Evolutionary conservation across 64 coral and sea anemone species (phyloP), one percentile per base, ranked within the genome.

Genomic region (Stichodactyla mertensii): DNA sequence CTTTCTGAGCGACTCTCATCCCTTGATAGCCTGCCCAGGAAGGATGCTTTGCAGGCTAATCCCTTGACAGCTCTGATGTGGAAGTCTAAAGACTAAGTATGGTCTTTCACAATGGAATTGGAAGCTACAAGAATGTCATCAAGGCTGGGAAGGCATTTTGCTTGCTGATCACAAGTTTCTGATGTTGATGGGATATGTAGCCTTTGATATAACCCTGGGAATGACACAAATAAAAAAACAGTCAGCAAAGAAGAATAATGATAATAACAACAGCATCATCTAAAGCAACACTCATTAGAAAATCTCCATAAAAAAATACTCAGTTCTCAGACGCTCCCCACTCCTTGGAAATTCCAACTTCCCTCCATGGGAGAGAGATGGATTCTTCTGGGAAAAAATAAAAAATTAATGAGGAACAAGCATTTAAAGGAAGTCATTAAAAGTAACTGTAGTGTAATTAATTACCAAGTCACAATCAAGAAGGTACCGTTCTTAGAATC

Each of bases 121-220:
- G 23, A 11, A 11, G 60, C 71, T 91, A 92, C 6, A 99, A 67
- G 78, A 99, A 99, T 57, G 93, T 88, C 4, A 56, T 91, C 55
- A 99, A 86, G 36, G 89, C 82, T 16, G 97, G 97, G 57, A 99
- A 99, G 18, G 97, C 80, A 92, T 99, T 99, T 84, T 99, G 97
- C 80, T 99, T 99, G 70, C 97, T 99, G 28, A 99, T 91, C 45
- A 99, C 97, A 26, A 99, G 83, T 67, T 99, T 99, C 88, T 99
- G 97, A 80, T 99, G 97, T 54, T 99, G 97, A 52, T 99, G 97
- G 19, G 97, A 99, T 61, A 99, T 99, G 55, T 99, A 99, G 10
- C 97, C 97, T 87, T 94, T 94, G 83, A 99, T 95, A 54, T 99
- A 99, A 62, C 97, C 97, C 97, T 99, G 77, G 77, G 88, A 88